phyloP scores from a whole-genome alignment of 2,113 vertebrate genomes.

The Cinclus cinclus region DNA sequence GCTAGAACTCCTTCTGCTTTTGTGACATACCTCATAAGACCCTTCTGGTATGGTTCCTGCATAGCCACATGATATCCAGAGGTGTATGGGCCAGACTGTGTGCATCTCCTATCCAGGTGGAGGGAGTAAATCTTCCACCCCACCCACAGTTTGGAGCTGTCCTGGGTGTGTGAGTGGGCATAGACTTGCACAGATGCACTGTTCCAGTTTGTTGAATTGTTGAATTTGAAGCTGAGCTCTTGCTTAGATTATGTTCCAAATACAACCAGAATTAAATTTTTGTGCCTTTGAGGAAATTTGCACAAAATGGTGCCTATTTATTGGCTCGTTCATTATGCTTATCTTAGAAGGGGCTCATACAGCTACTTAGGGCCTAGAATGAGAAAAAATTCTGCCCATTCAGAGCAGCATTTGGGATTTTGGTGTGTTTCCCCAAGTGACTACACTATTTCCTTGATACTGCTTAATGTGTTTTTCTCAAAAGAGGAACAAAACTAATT shows the following conservation, averaged over 20 bases:
- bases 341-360: background rate
- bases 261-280: background rate
- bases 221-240: background rate
- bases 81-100: background rate
- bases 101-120: background rate
- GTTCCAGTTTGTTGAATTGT: background rate
- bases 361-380: background rate
- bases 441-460: background rate
- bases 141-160: background rate
- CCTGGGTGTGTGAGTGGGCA: background rate
- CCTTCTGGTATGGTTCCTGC: background rate
- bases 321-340: background rate
- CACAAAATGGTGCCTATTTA: background rate
- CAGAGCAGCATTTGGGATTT: background rate
- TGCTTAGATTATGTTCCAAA: background rate
- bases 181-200: background rate
- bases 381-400: background rate
- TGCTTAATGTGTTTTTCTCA: background rate
- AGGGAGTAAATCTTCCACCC: background rate
- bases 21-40: background rate
- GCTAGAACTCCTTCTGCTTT: background rate
- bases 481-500: constrained; percentile 32
- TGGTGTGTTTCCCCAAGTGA: background rate
- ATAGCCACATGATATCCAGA: background rate
- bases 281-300: background rate